Percentiles rank a stretch among this genome's conserved stretches.
Evolutionary conservation across 2,113 vertebrate species (phyloP).

Genomic region (Rhadina sibilatrix): DNA sequence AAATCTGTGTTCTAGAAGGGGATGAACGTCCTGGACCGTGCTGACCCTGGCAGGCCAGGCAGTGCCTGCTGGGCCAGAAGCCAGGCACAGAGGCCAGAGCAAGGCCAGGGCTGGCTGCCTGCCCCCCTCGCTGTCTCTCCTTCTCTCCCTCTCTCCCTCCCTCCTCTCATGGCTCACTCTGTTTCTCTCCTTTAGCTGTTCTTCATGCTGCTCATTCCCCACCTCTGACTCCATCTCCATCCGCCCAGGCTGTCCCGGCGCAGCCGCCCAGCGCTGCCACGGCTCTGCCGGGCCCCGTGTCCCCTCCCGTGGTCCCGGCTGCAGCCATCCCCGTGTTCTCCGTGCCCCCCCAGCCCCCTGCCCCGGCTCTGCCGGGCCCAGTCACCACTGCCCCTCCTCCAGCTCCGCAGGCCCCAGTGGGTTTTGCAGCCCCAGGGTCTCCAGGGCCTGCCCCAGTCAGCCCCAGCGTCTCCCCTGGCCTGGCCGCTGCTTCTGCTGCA

Average conservation of each 20-base stretch:
- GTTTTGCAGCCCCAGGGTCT: not conserved
- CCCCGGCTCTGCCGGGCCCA: not conserved
- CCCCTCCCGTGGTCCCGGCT: not conserved
- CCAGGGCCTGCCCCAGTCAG: not conserved
- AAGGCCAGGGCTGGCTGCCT: not conserved
- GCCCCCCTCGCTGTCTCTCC: not conserved
- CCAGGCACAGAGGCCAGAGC: not conserved
- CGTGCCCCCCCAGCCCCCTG: not conserved
- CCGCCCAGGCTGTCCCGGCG: not conserved
- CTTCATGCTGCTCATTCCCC: conserved; percentile 73
- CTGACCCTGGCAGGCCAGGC: not conserved
- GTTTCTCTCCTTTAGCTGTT: conserved; percentile 76
- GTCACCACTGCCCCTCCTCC: not conserved
- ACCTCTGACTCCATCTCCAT: conserved; percentile 62
- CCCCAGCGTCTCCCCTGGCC: not conserved
- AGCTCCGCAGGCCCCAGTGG: not conserved
- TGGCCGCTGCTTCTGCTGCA: not conserved
- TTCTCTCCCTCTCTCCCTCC: not conserved
- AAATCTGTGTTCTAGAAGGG: not conserved
- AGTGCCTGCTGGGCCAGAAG: not conserved
- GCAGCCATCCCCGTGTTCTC: not conserved
- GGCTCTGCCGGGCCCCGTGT: not conserved
- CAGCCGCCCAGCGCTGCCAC: not conserved
- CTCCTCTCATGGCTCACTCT: conserved; percentile 32
- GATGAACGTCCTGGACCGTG: fast-evolving